Percentiles rank a stretch among this genome's conserved stretches.
Conservation (phyloP, 64 coral and sea anemone genomes). For the Porites lutea region DNA sequence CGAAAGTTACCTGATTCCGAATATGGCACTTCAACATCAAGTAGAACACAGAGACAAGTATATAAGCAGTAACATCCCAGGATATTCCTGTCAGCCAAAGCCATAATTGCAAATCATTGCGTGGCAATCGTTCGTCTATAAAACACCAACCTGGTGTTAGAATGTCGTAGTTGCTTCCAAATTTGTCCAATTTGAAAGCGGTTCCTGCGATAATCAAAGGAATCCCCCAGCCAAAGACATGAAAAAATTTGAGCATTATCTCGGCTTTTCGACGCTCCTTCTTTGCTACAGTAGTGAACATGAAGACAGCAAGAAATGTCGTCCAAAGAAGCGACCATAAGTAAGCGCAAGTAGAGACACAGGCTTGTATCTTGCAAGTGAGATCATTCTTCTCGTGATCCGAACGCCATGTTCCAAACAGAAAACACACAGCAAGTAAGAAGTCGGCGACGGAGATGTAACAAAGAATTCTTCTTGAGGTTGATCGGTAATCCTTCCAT, state of each 20-base stretch:
- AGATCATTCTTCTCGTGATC: neutral
- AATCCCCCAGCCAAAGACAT: slow-evolving; percentile 78
- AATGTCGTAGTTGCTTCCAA: slow-evolving; percentile 61
- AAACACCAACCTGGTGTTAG: slow-evolving; percentile 88
- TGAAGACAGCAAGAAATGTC: slow-evolving; percentile 80
- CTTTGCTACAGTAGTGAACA: slow-evolving; percentile 65
- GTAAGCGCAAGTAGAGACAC: slow-evolving; percentile 74
- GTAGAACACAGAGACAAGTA: slow-evolving; percentile 66
- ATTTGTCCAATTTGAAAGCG: slow-evolving; percentile 27
- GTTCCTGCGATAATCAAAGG: slow-evolving; percentile 55
- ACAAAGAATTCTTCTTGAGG: slow-evolving; percentile 73
- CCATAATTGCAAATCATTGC: slow-evolving; percentile 41
- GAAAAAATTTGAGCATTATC: slow-evolving; percentile 71
- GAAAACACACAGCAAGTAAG: slow-evolving; percentile 62
- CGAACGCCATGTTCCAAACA: slow-evolving; percentile 23
- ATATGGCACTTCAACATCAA: slow-evolving; percentile 71
- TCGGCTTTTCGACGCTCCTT: slow-evolving; percentile 65
- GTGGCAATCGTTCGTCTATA: slow-evolving; percentile 18
- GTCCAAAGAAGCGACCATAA: slow-evolving; percentile 98
- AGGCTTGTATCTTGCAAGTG: slow-evolving; percentile 71
- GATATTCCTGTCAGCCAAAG: slow-evolving; percentile 86
- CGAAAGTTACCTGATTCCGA: slow-evolving; percentile 48
- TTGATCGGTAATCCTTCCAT: slow-evolving; percentile 86
- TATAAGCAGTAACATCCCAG: slow-evolving; percentile 85
- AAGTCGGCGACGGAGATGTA: slow-evolving; percentile 94